phyloP scores from a whole-genome alignment of 2,888 invertebrate genomes.

The Rotaria sp. region DNA sequence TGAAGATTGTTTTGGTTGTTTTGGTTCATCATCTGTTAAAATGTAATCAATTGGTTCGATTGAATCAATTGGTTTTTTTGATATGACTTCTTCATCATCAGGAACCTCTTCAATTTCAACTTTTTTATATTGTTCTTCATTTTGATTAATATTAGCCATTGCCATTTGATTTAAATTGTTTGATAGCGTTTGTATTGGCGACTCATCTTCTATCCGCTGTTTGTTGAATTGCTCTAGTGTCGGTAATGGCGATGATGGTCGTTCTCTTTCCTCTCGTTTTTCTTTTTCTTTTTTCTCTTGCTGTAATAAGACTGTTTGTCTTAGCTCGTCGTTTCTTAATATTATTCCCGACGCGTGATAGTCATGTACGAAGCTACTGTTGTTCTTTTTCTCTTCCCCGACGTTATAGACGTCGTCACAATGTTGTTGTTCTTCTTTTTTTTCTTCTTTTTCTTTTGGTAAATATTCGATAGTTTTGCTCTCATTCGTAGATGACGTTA shows the following conservation, averaged over 20 bases:
- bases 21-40: not conserved
- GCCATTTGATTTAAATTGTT: not conserved
- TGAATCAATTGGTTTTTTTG: not conserved
- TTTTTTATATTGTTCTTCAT: not conserved
- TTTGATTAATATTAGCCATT: not conserved
- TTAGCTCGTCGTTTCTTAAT: not conserved
- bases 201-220: constrained; percentile 2
- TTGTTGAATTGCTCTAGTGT: constrained; percentile 3
- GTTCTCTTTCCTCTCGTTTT: not conserved
- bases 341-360: constrained; percentile 19
- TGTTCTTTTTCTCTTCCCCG: constrained; percentile 17
- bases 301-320: not conserved
- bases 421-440: not conserved
- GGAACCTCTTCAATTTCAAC: not conserved
- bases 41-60: not conserved
- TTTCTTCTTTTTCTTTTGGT: not conserved
- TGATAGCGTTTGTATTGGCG: not conserved
- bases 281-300: not conserved
- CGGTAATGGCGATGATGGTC: not conserved
- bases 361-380: not conserved
- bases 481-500: not conserved
- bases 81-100: constrained; percentile 1
- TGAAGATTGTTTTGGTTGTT: not conserved
- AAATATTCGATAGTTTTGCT: not conserved
- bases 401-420: not conserved